These are phyloP conservation scores for Oedothorax gibbosus DNA, from an alignment of 1,140 invertebrate genomes.

Conservation along the genomic window DNA sequence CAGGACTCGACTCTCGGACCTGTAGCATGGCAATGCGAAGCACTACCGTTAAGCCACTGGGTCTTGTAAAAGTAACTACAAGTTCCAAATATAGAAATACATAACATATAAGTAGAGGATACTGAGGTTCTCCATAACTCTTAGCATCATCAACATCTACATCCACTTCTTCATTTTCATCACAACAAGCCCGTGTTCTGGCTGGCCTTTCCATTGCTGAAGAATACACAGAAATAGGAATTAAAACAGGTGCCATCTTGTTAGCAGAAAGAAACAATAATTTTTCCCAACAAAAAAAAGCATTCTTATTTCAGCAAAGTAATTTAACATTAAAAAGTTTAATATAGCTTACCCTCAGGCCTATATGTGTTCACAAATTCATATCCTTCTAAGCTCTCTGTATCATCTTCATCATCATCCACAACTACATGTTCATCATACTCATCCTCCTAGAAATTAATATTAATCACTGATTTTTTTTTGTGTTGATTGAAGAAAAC, in stretches of 20 bases:
- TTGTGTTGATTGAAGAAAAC: background rate
- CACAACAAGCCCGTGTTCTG: background rate
- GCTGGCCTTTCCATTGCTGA: slow-evolving; percentile 3
- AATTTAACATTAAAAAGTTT: no score
- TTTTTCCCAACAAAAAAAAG: no score
- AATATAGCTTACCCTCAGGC: no score
- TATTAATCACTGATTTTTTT: background rate
- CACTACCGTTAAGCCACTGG: no score
- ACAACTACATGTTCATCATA: slow-evolving; percentile 18
- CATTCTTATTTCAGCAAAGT: no score
- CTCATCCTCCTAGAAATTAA: slow-evolving; percentile 8
- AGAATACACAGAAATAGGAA: no score
- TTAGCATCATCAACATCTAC: slow-evolving; percentile 81
- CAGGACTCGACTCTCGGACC: no score
- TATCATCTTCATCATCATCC: slow-evolving; percentile 78
- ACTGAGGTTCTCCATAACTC: slow-evolving; percentile 83
- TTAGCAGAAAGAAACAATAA: background rate
- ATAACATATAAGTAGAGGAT: slow-evolving; percentile 47
- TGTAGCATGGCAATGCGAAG: no score
- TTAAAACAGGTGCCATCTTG: background rate
- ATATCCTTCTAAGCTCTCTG: slow-evolving; percentile 79
- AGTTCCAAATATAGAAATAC: no score
- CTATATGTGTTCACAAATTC: slow-evolving; percentile 74
- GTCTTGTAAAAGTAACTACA: no score
- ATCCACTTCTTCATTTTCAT: slow-evolving; percentile 74